Percentiles rank a stretch among this genome's conserved stretches.
These are phyloP conservation scores for Antheraea assamensis DNA, from an alignment of 2,888 invertebrate species.

Conservation along the genomic window DNA sequence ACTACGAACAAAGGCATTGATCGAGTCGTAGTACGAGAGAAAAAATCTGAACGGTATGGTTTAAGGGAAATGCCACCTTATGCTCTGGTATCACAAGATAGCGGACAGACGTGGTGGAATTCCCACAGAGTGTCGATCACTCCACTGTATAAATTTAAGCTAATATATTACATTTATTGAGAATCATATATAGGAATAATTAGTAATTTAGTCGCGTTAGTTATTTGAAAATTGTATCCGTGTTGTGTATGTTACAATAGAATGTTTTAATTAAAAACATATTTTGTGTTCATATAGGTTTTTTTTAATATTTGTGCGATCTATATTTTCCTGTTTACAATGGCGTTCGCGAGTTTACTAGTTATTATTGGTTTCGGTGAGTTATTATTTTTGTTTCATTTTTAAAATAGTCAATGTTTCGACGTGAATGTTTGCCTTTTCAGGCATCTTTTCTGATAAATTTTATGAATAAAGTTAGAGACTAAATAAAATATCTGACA, in stretches of 20 bases:
- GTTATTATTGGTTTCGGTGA: not conserved
- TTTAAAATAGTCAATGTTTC: not conserved
- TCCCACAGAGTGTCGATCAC: not conserved
- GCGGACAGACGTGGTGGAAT: slow-evolving; percentile 7
- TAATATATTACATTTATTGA: not conserved
- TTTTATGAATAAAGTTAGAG: no score
- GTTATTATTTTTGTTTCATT: not conserved
- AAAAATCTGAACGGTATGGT: not conserved
- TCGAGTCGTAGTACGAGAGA: no score
- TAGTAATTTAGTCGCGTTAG: not conserved
- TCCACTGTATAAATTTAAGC: not conserved
- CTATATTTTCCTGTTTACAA: not conserved
- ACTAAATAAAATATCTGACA: no score
- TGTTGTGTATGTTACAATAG: not conserved
- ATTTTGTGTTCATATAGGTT: not conserved
- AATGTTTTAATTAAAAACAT: not conserved
- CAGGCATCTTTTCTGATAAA: no score
- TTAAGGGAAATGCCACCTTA: not conserved
- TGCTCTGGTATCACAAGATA: not conserved
- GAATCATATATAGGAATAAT: not conserved
- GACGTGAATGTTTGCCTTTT: not conserved
- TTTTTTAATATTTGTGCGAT: not conserved
- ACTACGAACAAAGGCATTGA: not conserved
- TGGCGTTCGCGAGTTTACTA: not conserved
- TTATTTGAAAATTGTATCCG: not conserved